Base-by-base conservation (phyloP, 1,140 invertebrate species). In the Pogonomyrmex californicus region DNA sequence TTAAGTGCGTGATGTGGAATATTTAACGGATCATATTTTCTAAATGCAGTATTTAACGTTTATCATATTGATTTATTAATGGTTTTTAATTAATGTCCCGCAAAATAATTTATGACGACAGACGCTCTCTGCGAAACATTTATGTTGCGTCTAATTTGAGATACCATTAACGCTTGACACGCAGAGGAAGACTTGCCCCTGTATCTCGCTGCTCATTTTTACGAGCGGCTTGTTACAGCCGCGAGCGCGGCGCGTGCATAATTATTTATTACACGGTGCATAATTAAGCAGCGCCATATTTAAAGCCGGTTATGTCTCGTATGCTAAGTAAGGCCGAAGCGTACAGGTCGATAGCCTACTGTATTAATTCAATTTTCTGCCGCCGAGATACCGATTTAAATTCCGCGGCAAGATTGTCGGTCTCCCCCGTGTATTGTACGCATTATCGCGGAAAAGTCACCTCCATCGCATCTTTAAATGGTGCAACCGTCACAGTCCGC, bases 201-300 rank as follows among this genome's bases (percentile, higher is more conserved):
- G 66, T 60, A 82, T 71, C 66, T 73, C 17, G 41, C 66, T 30
- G 79, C 54, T 82, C 79, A 73, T 82, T 82, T 82, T 82, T 82
- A 82, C 41, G 79, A 58, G 79, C 66, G 17, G 17, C 79, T 60
- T 14, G 79, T 82, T 60, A 71, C 70, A 73, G 66, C 65, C 66
- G 63, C 65, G 78, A 44, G 78, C 54, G 66, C 66, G 17, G 30
- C 66, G 66, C 54, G 30, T 73, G 79, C 79, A 82, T 23, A 23
- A 23, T 23, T 23, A 51, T 73, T 82, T 82, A 82, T 73, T 82
- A 73, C 68, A 23, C 78, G 14, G 65, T 51, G 66, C 41, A 82
- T 82, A 73, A 82, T 73, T 73, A 82, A 82, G 79, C 73, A 60
- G 66, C 54, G 79, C 54, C 54, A 58, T 82, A 73, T 82, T 82